Conservation (phyloP, 1,140 invertebrate genomes). For the Rhagoletis pomonella region DNA sequence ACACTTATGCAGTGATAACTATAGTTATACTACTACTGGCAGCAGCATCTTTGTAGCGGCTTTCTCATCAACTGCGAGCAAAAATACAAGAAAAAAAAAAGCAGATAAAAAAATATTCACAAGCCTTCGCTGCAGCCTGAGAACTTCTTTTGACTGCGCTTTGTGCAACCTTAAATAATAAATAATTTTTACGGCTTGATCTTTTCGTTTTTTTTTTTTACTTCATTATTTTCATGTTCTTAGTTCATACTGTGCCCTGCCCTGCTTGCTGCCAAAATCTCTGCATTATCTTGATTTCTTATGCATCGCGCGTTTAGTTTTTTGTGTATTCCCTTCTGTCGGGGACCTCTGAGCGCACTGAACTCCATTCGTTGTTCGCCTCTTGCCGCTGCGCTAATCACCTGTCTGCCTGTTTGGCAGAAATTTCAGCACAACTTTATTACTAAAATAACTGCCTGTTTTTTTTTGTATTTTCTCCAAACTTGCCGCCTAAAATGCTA, state of each 20-base stretch:
- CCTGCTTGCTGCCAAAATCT: background rate
- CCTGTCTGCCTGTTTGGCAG: background rate
- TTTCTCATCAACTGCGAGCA: background rate
- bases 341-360: too few species aligned
- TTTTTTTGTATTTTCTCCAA: background rate
- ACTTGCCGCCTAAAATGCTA: background rate
- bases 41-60: background rate
- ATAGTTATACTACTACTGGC: too few species aligned
- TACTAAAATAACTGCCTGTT: background rate
- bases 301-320: background rate
- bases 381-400: background rate
- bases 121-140: background rate
- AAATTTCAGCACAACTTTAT: background rate
- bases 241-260: background rate
- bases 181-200: background rate
- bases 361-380: background rate
- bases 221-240: background rate
- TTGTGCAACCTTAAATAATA: background rate
- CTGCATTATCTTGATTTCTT: slow-evolving; percentile 40
- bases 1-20: background rate
- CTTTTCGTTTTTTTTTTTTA: background rate
- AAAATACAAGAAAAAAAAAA: background rate
- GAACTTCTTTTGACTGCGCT: background rate
- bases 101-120: background rate
- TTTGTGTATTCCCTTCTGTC: background rate